Percentiles rank a stretch among this genome's conserved stretches.
Conservation (phyloP, 2,797 vertebrate genomes). For the Sebastiscus tertius region DNA sequence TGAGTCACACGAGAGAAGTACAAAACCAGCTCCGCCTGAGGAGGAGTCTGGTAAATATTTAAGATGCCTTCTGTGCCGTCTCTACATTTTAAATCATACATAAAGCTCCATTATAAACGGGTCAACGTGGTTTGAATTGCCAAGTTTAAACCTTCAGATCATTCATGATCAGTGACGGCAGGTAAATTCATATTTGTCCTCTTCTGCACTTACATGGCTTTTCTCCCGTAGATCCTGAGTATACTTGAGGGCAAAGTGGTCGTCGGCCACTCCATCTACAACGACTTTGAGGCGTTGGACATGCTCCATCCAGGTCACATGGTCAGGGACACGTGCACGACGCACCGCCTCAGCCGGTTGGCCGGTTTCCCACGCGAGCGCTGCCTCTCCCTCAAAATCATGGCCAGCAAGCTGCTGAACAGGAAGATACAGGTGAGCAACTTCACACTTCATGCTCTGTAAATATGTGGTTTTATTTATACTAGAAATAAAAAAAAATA, state of each 20-base stretch:
- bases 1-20: neutral
- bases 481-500: neutral
- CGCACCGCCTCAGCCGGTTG: slow-evolving; percentile 75
- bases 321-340: slow-evolving; percentile 88
- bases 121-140: neutral
- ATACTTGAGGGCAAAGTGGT: slow-evolving; percentile 91
- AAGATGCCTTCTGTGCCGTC: neutral
- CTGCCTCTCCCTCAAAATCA: slow-evolving; percentile 85
- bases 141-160: neutral
- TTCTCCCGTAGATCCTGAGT: slow-evolving; percentile 82
- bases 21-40: neutral
- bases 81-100: neutral
- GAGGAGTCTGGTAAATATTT: neutral
- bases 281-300: slow-evolving; percentile 90
- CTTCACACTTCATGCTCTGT: neutral
- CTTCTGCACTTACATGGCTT: neutral
- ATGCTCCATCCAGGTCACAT: slow-evolving; percentile 84
- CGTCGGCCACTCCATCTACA: slow-evolving; percentile 90
- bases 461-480: neutral
- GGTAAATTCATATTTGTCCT: neutral
- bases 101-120: too few species aligned
- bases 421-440: slow-evolving; percentile 90
- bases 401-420: slow-evolving; percentile 85
- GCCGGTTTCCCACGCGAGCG: slow-evolving; percentile 64
- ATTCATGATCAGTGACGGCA: neutral